These are phyloP conservation scores for Hermatobates lingyangjiaoensis DNA, from an alignment of 1,140 invertebrate species.

Conservation along the genomic window DNA sequence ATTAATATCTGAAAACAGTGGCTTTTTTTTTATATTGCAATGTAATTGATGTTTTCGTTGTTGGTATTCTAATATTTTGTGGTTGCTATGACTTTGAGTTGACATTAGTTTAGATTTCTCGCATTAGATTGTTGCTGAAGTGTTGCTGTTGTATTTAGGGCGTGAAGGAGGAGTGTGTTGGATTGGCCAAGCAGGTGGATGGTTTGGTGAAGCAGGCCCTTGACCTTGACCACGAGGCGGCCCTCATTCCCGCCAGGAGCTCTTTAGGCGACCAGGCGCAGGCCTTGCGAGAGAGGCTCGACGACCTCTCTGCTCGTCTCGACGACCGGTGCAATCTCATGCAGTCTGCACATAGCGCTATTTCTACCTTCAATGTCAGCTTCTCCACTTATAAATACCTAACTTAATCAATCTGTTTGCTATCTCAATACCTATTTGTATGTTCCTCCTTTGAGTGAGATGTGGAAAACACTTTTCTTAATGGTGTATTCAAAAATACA, in stretches of 20 bases:
- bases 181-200: slow-evolving; percentile 28
- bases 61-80: too few species aligned
- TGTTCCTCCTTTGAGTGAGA: too few species aligned
- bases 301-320: slow-evolving; percentile 53
- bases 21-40: too few species aligned
- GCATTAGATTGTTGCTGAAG: too few species aligned
- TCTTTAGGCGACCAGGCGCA: slow-evolving; percentile 54
- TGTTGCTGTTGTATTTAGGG: neutral
- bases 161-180: slow-evolving; percentile 23
- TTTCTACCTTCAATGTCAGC: slow-evolving; percentile 55
- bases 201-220: slow-evolving; percentile 3
- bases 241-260: slow-evolving; percentile 34
- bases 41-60: too few species aligned
- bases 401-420: too few species aligned
- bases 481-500: too few species aligned
- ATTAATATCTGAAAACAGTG: too few species aligned
- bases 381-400: too few species aligned
- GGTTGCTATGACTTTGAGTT: too few species aligned
- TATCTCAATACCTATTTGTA: too few species aligned
- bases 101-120: too few species aligned
- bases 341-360: slow-evolving; percentile 68
- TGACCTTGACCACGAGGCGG: slow-evolving; percentile 25
- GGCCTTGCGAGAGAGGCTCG: slow-evolving; percentile 53
- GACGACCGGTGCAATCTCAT: slow-evolving; percentile 60
- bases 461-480: slow-evolving; percentile 1